Conservation (phyloP, 2,888 invertebrate genomes). For the Catotricha subobsoleta region DNA sequence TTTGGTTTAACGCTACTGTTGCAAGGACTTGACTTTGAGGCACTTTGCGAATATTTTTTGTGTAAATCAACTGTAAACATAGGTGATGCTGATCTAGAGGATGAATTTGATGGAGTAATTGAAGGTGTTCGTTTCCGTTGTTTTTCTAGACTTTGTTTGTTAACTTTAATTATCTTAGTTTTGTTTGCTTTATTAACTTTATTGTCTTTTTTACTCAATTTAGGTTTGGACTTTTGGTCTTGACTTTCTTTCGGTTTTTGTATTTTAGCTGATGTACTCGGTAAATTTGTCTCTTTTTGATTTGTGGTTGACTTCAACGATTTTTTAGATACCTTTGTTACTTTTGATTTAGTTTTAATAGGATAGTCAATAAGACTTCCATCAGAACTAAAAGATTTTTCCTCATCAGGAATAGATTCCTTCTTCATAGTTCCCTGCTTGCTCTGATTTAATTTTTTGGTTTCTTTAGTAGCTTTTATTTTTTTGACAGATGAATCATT, state of each 20-base stretch:
- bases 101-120: neutral
- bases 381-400: conserved; percentile 20
- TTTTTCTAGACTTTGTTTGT: neutral
- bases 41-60: conserved; percentile 31
- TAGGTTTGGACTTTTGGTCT: neutral
- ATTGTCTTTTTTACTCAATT: neutral
- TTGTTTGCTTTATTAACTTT: neutral
- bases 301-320: conserved; percentile 29
- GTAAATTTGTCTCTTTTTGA: neutral
- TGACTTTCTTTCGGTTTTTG: neutral
- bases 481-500: neutral
- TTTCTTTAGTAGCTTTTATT: conserved; percentile 10
- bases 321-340: conserved; percentile 32
- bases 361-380: conserved; percentile 10
- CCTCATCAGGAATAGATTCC: conserved; percentile 26
- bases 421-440: conserved; percentile 12
- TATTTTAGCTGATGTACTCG: neutral
- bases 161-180: neutral
- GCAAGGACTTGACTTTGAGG: conserved; percentile 12
- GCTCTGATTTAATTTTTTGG: conserved; percentile 20
- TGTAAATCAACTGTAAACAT: conserved; percentile 29
- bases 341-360: conserved; percentile 19
- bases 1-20: too few species aligned
- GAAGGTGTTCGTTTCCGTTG: neutral
- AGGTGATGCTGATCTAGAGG: conserved; percentile 15